These are phyloP conservation scores for Aricia artaxerxes DNA, from an alignment of 2,888 invertebrate species.

Conservation along the genomic window DNA sequence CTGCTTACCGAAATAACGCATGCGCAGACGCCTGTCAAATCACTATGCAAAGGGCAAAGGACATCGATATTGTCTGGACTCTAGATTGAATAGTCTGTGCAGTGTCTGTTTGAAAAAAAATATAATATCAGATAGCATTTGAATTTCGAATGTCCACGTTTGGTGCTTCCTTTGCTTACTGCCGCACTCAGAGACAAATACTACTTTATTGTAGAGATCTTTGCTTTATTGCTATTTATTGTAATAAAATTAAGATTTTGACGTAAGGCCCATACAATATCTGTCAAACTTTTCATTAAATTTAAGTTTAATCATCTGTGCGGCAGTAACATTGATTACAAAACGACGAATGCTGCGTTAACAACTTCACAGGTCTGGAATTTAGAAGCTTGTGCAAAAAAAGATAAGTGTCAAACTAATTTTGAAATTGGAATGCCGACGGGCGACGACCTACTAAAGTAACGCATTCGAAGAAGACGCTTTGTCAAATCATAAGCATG, in stretches of 20 bases:
- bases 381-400: not conserved
- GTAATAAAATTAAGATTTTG: too few species aligned
- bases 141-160: not conserved
- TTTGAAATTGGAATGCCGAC: slow-evolving; percentile 44
- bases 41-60: slow-evolving; percentile 34
- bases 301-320: too few species aligned
- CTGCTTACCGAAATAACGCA: slow-evolving; percentile 73
- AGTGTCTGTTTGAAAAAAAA: not conserved
- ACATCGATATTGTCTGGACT: slow-evolving; percentile 22
- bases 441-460: slow-evolving; percentile 75
- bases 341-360: not conserved
- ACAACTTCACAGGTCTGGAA: not conserved
- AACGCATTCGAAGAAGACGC: slow-evolving; percentile 45
- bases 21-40: slow-evolving; percentile 39
- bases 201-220: too few species aligned
- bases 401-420: not conserved
- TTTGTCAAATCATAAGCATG: slow-evolving; percentile 35
- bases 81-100: not conserved
- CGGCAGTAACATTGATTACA: not conserved
- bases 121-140: too few species aligned
- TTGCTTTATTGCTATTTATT: too few species aligned
- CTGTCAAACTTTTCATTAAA: too few species aligned
- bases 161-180: not conserved
- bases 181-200: too few species aligned
- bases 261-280: too few species aligned